Base-by-base conservation (phyloP, 1,140 invertebrate genomes). In the Sarcophaga bullata region DNA sequence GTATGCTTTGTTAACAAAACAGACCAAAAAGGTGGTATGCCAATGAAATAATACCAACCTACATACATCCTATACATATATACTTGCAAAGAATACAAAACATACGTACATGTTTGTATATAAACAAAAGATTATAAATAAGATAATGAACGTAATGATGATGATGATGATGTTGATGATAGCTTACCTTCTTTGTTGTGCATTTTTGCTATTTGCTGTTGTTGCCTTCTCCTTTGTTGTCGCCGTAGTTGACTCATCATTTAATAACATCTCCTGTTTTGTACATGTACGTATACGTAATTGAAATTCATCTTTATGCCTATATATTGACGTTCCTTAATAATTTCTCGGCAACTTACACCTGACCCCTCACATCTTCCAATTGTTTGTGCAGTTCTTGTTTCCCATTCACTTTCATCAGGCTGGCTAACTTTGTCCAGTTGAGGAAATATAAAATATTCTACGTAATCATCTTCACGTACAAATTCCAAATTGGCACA, bases 361-460 rank as follows among this genome's bases (percentile, higher is more conserved):
- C 82, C 82, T 91, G 84, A 19, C 85, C 80, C 81, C 91, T 90
- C 75, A 92, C 80, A 48, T 87, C 82, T 8, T 91, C 85, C 85
- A 92, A 89, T 50, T 87, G 75, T 58, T 84, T 81, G 81, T 85
- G 89, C 83, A 84, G 84, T 68, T 84, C 85, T 84, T 50, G 85
- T 84, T 37, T 85, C 80, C 83, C 85, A 84, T 47, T 85, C 84
- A 8, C 86, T 80, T 0, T 82, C 47, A 50, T 47, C 84, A 37
- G 58, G 72, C 46, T 3, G 68, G 13, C 49, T 15, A 0, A 13
- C 83, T 19, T 85, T 85, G 10, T 82, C 17, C 48, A 86, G 86
- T 80, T 91, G 89, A 15, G 93, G 92, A 87, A 95, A 95, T 50
- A 95, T 84, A 85, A 92, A 95, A 90, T 94, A 95, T 87, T 95